These are phyloP conservation scores for Laticauda laticaudata DNA, from an alignment of 2,113 vertebrate species.

Conservation along the genomic window DNA sequence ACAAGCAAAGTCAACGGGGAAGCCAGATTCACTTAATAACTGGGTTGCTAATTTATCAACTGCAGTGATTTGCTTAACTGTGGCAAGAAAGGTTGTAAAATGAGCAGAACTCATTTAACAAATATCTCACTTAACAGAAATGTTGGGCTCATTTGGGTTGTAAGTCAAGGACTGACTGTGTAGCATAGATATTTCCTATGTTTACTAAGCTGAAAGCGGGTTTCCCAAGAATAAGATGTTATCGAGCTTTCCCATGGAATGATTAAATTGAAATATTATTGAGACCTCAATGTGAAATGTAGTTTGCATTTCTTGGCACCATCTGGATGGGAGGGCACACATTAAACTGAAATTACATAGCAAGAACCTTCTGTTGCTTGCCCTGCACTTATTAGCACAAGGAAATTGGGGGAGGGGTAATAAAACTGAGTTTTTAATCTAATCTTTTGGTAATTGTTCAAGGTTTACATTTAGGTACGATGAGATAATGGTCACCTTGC, in stretches of 20 bases:
- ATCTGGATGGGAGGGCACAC: slow-evolving; percentile 18
- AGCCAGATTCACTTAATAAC: neutral
- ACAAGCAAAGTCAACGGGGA: neutral
- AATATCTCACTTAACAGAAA: neutral
- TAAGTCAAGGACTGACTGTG: neutral
- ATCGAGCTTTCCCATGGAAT: neutral
- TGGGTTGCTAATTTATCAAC: too few relatives aligned
- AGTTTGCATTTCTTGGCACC: slow-evolving; percentile 39
- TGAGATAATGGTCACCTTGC: neutral
- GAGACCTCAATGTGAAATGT: slow-evolving; percentile 37
- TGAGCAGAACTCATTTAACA: neutral
- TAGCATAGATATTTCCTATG: slow-evolving; percentile 10
- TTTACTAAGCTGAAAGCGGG: slow-evolving; percentile 27
- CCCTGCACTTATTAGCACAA: slow-evolving; percentile 18
- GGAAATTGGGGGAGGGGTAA: neutral
- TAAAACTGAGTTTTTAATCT: slow-evolving; percentile 1
- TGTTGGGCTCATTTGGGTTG: neutral
- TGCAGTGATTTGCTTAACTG: slow-evolving; percentile 11
- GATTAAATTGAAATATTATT: slow-evolving; percentile 14
- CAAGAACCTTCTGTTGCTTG: slow-evolving; percentile 46
- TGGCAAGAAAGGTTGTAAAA: neutral
- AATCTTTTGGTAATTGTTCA: slow-evolving; percentile 5
- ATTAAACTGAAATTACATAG: slow-evolving; percentile 34
- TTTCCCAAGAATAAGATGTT: slow-evolving; percentile 37
- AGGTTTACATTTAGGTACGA: slow-evolving; percentile 11